These are phyloP conservation scores for Ormyrus rosae DNA, from an alignment of 2,888 invertebrate species.

Conservation along the genomic window DNA sequence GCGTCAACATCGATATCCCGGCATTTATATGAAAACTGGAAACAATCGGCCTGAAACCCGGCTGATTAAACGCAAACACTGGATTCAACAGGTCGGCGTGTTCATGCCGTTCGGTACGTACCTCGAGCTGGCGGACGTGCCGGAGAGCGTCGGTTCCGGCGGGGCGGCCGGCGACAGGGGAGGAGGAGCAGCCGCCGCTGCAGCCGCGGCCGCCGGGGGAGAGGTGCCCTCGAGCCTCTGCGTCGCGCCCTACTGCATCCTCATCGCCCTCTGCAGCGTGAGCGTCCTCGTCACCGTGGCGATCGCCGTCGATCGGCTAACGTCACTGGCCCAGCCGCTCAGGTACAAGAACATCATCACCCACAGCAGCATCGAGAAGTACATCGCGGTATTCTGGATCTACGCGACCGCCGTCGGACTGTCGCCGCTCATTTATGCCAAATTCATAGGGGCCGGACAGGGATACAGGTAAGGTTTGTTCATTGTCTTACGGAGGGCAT, in stretches of 20 bases:
- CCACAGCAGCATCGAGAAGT: slow-evolving; percentile 79
- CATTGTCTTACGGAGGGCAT: not conserved
- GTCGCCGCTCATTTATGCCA: slow-evolving; percentile 77
- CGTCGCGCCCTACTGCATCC: slow-evolving; percentile 79
- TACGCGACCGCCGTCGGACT: slow-evolving; percentile 79
- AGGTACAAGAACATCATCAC: slow-evolving; percentile 82
- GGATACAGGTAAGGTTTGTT: slow-evolving; percentile 63
- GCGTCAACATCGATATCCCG: no score
- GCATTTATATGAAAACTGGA: no score
- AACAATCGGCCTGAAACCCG: no score
- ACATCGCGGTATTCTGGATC: slow-evolving; percentile 79
- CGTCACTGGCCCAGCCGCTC: slow-evolving; percentile 80
- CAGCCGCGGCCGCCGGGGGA: not conserved
- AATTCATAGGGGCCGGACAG: slow-evolving; percentile 70
- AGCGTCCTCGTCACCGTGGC: slow-evolving; percentile 80
- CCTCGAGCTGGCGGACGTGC: slow-evolving; percentile 77
- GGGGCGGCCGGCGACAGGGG: slow-evolving; percentile 63
- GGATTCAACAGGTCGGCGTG: slow-evolving; percentile 75
- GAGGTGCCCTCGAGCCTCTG: slow-evolving; percentile 74
- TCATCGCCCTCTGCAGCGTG: slow-evolving; percentile 79
- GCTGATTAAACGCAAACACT: slow-evolving; percentile 31
- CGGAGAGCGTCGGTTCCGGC: slow-evolving; percentile 70
- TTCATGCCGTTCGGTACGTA: slow-evolving; percentile 80
- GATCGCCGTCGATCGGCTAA: slow-evolving; percentile 81
- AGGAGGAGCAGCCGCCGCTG: slow-evolving; percentile 56